phyloP scores from a whole-genome alignment of 2,888 invertebrate species.

The Lasioglossum zephyrum region DNA sequence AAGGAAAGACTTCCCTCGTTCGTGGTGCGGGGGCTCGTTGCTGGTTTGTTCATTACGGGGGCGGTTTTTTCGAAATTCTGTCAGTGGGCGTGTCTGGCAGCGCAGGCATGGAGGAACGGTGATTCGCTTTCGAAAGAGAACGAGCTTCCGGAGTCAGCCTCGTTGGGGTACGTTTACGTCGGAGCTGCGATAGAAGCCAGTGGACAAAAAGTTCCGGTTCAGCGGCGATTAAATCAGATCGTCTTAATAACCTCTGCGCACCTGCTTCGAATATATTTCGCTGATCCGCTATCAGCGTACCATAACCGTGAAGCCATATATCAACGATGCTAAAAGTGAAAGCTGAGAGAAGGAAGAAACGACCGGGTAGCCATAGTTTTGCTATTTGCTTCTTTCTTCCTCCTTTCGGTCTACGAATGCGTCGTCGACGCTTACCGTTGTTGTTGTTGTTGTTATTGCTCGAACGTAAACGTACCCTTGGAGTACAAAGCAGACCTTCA shows the following conservation, averaged over 20 bases:
- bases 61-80: background rate
- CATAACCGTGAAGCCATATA: background rate
- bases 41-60: background rate
- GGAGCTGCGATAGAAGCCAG: slow-evolving; percentile 5
- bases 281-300: background rate
- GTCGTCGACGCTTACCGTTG: background rate
- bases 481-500: background rate
- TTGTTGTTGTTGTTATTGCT: background rate
- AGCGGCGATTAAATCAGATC: background rate
- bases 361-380: too few species aligned
- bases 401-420: background rate
- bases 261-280: background rate
- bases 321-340: background rate
- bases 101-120: background rate
- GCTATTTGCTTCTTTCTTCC: background rate
- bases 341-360: background rate
- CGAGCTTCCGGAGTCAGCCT: background rate
- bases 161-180: slow-evolving; percentile 5
- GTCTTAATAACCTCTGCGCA: background rate
- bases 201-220: background rate
- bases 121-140: background rate
- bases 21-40: background rate
- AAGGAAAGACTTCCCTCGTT: slow-evolving; percentile 18
- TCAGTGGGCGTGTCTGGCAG: background rate
- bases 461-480: background rate